Evolutionary conservation across 2,888 invertebrate species (phyloP).

Genomic region (Trachelus iudaicus): DNA sequence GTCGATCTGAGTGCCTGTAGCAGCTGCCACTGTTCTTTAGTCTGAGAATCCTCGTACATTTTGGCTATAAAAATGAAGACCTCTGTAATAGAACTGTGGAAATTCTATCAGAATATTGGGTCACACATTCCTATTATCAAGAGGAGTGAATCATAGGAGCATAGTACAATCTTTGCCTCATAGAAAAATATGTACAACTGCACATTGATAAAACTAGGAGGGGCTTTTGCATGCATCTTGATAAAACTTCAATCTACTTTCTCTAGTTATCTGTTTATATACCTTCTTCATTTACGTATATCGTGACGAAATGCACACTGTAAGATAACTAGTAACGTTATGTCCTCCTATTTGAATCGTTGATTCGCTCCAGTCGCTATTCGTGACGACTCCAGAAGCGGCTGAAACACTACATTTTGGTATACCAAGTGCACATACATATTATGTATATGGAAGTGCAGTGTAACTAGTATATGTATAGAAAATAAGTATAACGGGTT

Average conservation of each 20-base stretch:
- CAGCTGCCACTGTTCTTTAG: conserved; percentile 66
- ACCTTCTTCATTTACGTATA: background rate
- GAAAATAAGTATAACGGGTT: background rate
- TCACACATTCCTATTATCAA: background rate
- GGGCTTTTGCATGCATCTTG: background rate
- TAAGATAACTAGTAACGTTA: background rate
- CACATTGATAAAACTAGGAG: background rate
- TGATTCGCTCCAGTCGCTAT: background rate
- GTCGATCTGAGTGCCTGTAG: conserved; percentile 69
- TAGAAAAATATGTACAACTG: background rate
- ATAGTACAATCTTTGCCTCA: background rate
- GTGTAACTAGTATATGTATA: background rate
- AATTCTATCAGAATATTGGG: background rate
- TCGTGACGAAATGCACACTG: background rate
- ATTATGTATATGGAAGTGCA: background rate
- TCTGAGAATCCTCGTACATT: conserved; percentile 45
- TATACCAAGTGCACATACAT: background rate
- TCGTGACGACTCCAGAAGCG: background rate
- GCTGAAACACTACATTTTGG: background rate
- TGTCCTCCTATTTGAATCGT: background rate
- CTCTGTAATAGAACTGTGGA: background rate
- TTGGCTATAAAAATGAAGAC: background rate
- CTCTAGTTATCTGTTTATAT: background rate
- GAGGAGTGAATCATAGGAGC: background rate
- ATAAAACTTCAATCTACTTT: background rate